These are phyloP conservation scores for Drosophila ogumai DNA, from an alignment of 1,140 invertebrate genomes.

Conservation along the genomic window DNA sequence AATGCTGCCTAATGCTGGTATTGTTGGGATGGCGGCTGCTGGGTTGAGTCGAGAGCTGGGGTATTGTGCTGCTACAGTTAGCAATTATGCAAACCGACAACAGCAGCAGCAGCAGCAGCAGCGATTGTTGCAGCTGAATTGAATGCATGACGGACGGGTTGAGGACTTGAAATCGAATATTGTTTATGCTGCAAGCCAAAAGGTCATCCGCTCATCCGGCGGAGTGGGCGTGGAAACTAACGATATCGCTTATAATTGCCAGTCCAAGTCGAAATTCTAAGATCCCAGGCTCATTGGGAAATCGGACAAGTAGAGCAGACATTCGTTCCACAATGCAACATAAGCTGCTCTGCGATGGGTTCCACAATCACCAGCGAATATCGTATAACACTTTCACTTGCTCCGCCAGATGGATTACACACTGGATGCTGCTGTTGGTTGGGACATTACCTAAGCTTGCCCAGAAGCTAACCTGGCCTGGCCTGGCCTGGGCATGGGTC, in stretches of 20 bases:
- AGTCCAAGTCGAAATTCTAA: constrained; percentile 22
- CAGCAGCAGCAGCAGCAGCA: constrained; percentile 29
- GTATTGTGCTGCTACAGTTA: constrained; percentile 76
- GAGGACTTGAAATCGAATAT: constrained; percentile 67
- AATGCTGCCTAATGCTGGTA: constrained; percentile 1
- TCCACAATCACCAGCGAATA: constrained; percentile 45
- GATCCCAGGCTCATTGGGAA: constrained; percentile 14
- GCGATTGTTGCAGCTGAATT: constrained; percentile 62
- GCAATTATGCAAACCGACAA: constrained; percentile 72
- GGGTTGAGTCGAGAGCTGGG: constrained; percentile 9
- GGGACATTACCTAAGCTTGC: constrained; percentile 12
- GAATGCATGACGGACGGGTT: constrained; percentile 67
- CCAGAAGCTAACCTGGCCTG: constrained; percentile 21
- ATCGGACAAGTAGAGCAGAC: constrained; percentile 13
- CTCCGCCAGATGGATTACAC: constrained; percentile 24
- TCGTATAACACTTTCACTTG: constrained; percentile 52
- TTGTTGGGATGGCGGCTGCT: constrained; percentile 8
- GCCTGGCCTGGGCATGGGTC: constrained; percentile 8
- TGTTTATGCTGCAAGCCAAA: constrained; percentile 61
- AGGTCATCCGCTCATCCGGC: constrained; percentile 54
- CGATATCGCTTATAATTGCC: constrained; percentile 43
- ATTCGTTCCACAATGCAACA: constrained; percentile 38
- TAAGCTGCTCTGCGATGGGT: constrained; percentile 21
- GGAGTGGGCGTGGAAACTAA: constrained; percentile 72
- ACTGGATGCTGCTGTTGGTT: neutral